Evolutionary conservation across 2,888 invertebrate genomes (phyloP), one percentile per base, ranked within the genome.

Genomic region (Podabrus alpinus): DNA sequence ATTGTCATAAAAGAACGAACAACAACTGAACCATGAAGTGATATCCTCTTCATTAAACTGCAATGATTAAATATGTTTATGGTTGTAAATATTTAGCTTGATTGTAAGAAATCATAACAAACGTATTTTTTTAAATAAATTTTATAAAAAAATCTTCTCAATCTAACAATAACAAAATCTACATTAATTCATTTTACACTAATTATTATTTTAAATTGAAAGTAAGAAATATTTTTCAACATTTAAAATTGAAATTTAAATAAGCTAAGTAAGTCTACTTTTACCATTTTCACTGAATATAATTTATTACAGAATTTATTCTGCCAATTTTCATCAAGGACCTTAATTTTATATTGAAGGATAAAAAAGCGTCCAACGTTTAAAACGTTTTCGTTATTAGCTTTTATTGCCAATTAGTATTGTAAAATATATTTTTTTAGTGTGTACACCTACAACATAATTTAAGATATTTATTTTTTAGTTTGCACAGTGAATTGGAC

Each of bases 401-500:
- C 10, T 25, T 25, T n/a, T 29, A 29, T 13, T n/a, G 13, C n/a
- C 5, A n/a, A 13, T 29, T 29, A 29, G 29, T 13, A 29, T 29
- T 29, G 9, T 9, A 24, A 24, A 24, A 9, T 2, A 3, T 19
- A 4, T 19, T 19, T 19, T 19, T 4, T 19, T 15, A 9, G 10
- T 45, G n/a, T n/a, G 3, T n/a, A n/a, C 45, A 1, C n/a, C n/a
- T n/a, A n/a, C n/a, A 45, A n/a, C n/a, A 45, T n/a, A 45, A 29
- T 29, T 29, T 7, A 45, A 45, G n/a, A 45, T 45, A 16, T 66
- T 60, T 61, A 71, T 59, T 68, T 78, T 78, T 29, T 61, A 84
- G 84, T 83, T 84, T 86, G 74, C 86, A 86, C 77, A 86, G 86
- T 80, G 87, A 87, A 78, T 79, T 87, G 77, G 87, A 87, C 78